Evolutionary conservation across 2,113 vertebrate genomes (phyloP).

Genomic region (Stigmatopora nigra): DNA sequence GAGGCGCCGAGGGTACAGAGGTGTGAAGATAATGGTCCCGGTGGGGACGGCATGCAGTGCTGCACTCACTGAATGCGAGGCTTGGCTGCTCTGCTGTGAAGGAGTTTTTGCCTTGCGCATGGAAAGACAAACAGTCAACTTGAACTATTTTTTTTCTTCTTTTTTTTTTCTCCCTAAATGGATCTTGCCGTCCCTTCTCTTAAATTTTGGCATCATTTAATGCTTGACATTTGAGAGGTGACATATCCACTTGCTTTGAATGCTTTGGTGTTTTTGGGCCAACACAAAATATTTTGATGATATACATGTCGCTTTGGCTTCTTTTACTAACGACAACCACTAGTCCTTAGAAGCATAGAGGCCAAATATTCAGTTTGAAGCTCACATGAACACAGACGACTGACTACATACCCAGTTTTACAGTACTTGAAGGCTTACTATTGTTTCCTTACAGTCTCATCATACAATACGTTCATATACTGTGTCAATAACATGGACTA

Average conservation of each 20-base stretch:
- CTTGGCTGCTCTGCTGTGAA: constrained; percentile 60
- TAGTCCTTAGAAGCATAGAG: too few species aligned
- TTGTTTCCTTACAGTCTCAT: neutral
- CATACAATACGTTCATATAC: neutral
- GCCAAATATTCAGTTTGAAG: too few species aligned
- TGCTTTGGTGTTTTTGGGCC: too few species aligned
- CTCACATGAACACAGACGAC: neutral
- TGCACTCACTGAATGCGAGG: constrained; percentile 45
- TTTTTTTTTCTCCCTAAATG: neutral
- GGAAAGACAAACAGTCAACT: constrained; percentile 41
- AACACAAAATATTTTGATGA: too few species aligned
- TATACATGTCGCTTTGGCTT: too few species aligned
- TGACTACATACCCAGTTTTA: neutral
- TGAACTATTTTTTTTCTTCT: constrained; percentile 29
- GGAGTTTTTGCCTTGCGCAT: constrained; percentile 50
- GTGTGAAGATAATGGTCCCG: constrained; percentile 70
- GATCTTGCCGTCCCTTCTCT: neutral
- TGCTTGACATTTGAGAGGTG: neutral
- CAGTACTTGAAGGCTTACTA: neutral
- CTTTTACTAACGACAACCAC: too few species aligned
- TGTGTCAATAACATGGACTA: neutral
- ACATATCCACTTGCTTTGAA: too few species aligned
- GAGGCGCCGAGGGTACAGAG: constrained; percentile 50
- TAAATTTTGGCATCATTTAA: neutral
- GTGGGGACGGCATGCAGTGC: constrained; percentile 58